These are phyloP conservation scores for Camponotus pennsylvanicus DNA, from an alignment of 1,140 invertebrate species.

Conservation along the genomic window DNA sequence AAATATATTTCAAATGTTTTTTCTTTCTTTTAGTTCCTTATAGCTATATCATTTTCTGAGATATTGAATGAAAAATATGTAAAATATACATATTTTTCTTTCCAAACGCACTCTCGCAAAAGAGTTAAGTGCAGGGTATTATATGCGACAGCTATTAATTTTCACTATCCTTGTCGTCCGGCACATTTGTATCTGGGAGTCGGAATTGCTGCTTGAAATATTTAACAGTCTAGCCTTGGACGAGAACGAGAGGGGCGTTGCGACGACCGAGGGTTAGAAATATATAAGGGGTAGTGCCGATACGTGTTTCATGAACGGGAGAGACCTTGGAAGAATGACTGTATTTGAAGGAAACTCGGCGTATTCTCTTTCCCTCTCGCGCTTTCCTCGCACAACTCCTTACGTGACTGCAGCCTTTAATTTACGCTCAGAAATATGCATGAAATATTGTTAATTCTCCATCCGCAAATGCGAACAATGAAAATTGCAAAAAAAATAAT, in stretches of 20 bases:
- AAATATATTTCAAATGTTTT: background rate
- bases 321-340: slow-evolving; percentile 52
- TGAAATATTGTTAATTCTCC: slow-evolving; percentile 38
- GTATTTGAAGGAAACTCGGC: slow-evolving; percentile 1
- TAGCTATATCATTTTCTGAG: background rate
- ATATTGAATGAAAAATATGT: slow-evolving; percentile 35
- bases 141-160: slow-evolving; percentile 70
- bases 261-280: slow-evolving; percentile 53
- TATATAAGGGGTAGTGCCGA: slow-evolving; percentile 62
- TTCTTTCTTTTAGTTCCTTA: background rate
- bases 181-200: slow-evolving; percentile 59
- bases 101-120: background rate
- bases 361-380: slow-evolving; percentile 9
- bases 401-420: slow-evolving; percentile 16
- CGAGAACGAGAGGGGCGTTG: slow-evolving; percentile 40
- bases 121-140: slow-evolving; percentile 33
- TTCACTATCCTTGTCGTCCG: slow-evolving; percentile 68
- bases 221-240: slow-evolving; percentile 76
- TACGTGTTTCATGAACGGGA: slow-evolving; percentile 56
- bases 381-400: background rate
- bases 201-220: slow-evolving; percentile 79
- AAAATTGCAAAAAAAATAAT: background rate
- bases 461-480: background rate
- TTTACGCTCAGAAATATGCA: background rate
- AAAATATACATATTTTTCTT: too few relatives aligned